Percentiles rank a stretch among this genome's conserved stretches.
phyloP scores from a whole-genome alignment of 2,113 vertebrate genomes.

The Phodopus roborovskii region DNA sequence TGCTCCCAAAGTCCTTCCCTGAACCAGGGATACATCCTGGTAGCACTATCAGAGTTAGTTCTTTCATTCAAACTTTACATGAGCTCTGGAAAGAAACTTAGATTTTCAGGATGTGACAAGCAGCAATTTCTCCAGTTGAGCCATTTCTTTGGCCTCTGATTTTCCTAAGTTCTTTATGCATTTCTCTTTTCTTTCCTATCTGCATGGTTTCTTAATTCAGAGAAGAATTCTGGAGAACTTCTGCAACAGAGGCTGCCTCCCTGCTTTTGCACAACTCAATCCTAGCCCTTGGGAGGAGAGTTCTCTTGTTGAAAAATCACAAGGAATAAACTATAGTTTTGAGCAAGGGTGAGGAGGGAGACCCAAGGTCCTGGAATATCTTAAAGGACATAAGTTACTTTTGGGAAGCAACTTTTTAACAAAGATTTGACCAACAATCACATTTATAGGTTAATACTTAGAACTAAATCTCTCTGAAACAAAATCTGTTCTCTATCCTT shows the following conservation, averaged over 20 bases:
- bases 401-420: background rate
- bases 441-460: background rate
- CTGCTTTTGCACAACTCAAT: accelerated
- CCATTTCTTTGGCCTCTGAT: background rate
- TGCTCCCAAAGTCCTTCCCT: too few species aligned
- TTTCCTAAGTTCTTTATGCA: background rate
- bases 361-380: background rate
- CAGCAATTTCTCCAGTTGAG: background rate
- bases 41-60: background rate
- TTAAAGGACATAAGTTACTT: background rate
- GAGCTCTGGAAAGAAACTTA: background rate
- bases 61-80: background rate
- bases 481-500: background rate
- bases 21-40: too few species aligned
- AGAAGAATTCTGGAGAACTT: background rate
- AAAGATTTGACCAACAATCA: background rate
- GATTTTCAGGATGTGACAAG: background rate
- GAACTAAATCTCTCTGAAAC: background rate
- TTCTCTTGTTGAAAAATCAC: background rate
- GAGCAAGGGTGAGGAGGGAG: background rate
- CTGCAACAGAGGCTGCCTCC: background rate
- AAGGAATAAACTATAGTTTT: background rate
- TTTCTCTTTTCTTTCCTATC: background rate
- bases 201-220: background rate
- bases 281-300: background rate